These are phyloP conservation scores for Ceratoteleas bidentatus DNA, from an alignment of 1,140 invertebrate genomes.

Conservation along the genomic window DNA sequence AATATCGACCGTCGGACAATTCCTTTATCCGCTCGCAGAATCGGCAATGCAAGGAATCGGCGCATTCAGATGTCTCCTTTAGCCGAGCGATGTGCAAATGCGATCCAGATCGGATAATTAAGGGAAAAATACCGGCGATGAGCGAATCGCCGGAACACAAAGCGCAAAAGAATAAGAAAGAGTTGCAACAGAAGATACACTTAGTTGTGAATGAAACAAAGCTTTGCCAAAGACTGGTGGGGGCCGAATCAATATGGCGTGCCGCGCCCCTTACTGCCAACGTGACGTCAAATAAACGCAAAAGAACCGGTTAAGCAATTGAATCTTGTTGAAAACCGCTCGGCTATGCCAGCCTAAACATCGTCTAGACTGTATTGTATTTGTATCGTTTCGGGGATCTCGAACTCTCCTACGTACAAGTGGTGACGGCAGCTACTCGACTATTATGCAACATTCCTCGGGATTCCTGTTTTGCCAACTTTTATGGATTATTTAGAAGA, in stretches of 20 bases:
- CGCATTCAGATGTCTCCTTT: neutral
- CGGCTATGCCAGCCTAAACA: constrained; percentile 1
- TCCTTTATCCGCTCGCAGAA: no score
- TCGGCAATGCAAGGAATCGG: no score
- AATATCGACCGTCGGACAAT: no score
- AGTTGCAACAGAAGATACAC: constrained; percentile 63
- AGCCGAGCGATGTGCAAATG: neutral
- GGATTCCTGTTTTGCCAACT: no score
- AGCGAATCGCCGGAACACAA: constrained; percentile 8
- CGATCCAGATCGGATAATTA: constrained; percentile 13
- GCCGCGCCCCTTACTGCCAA: constrained; percentile 72
- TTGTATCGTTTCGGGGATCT: no score
- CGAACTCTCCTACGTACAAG: no score
- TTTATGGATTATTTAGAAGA: no score
- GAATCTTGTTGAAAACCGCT: constrained; percentile 40
- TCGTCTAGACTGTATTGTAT: neutral
- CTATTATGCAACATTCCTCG: no score
- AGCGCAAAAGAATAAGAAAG: constrained; percentile 52
- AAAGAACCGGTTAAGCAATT: constrained; percentile 46
- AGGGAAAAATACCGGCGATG: constrained; percentile 5
- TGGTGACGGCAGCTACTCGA: no score
- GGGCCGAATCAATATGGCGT: constrained; percentile 73
- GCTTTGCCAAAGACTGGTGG: constrained; percentile 62
- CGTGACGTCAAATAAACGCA: constrained; percentile 69
- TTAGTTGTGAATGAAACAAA: constrained; percentile 74